These are phyloP conservation scores for Chaenocephalus aceratus DNA, from an alignment of 2,113 vertebrate genomes.

Conservation along the genomic window DNA sequence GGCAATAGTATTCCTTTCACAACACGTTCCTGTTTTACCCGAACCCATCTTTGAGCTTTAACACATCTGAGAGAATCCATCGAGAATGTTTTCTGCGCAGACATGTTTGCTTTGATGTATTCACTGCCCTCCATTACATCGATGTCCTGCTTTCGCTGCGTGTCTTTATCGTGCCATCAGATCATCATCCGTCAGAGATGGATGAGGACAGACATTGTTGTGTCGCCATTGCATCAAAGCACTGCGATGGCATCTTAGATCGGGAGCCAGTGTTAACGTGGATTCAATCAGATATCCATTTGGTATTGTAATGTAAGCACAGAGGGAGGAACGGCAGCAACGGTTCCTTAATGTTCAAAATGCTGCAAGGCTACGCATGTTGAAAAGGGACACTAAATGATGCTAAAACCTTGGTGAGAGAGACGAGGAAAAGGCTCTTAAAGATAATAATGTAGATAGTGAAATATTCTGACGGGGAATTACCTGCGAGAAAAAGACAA, in stretches of 20 bases:
- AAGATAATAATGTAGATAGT: too few species aligned
- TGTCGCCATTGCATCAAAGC: conserved; percentile 25
- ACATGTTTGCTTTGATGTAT: background rate
- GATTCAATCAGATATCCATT: conserved; percentile 13
- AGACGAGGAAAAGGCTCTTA: too few species aligned
- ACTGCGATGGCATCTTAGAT: conserved; percentile 21
- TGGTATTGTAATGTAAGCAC: conserved; percentile 8
- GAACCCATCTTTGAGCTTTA: too few species aligned
- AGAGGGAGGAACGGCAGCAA: background rate
- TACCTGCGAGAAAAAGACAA: too few species aligned
- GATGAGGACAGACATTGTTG: conserved; percentile 24
- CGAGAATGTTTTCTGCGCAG: background rate
- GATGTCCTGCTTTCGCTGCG: background rate
- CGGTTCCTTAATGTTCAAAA: background rate
- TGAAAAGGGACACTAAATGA: too few species aligned
- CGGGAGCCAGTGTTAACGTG: conserved; percentile 17
- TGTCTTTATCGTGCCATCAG: background rate
- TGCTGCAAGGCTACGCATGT: too few species aligned
- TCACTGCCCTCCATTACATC: background rate
- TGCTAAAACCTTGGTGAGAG: too few species aligned
- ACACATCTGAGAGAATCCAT: background rate
- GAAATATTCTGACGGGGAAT: too few species aligned
- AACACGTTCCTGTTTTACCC: too few species aligned
- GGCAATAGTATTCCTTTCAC: too few species aligned
- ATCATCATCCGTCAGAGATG: conserved; percentile 36